Evolutionary conservation across 2,888 invertebrate species (phyloP), one percentile per base, ranked within the genome.

Genomic region (Brenthis hecate): DNA sequence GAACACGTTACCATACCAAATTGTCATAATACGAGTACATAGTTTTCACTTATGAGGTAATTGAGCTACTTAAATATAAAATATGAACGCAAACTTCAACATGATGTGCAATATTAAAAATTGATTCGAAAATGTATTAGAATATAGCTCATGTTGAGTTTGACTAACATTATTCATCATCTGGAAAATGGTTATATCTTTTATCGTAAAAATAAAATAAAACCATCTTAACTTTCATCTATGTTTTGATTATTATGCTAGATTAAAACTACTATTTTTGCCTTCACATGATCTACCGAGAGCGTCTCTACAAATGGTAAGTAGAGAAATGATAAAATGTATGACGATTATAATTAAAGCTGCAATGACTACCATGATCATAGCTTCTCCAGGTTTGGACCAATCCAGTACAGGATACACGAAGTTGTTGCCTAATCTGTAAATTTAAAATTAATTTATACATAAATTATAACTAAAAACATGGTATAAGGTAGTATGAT

Each of bases 321-420:
- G 75, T 43, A 90, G 82, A 73, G 94, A 95, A 23, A 94, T 87
- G 11, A 94, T 66, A 28, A 93, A 83, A 83, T 96, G 96, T 32
- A 96, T 82, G 48, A 95, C 69, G 19, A 95, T 81, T 53, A 96
- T 87, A 76, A 95, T 93, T 0, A 94, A 74, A 0, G 95, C 88
- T 23, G 95, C 94, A 6, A 94, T 93, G 0, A 94, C 80, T 58
- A 94, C 94, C 57, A 95, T 92, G 5, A 94, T 80, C 13, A 93
- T 77, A 0, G 96, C 94, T 65, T 84, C 79, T 6, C 93, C 93
- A 0, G 96, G 96, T 56, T 93, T 92, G 23, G 94, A 86, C 97
- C 97, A 97, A 87, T 97, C 95, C 76, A 97, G 85, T 78, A 96
- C 94, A 56, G 95, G 95, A 86, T 97, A 97, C 74, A 97, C 96